Conservation (phyloP, 2,797 vertebrate genomes). For the Acrossocheilus wenchowensis region DNA sequence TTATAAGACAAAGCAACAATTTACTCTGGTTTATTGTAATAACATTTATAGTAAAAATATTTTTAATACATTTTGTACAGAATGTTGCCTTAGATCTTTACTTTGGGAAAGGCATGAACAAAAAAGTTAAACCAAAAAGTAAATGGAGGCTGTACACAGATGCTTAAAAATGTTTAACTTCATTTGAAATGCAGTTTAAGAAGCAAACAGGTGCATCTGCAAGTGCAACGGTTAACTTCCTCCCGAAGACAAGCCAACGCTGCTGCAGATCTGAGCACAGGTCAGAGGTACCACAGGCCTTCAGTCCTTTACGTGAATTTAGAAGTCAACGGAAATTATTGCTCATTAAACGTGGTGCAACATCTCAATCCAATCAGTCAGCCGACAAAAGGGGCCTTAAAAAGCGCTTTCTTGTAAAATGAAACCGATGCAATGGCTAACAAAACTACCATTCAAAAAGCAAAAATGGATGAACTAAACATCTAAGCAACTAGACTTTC, state of each 20-base stretch:
- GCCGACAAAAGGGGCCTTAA: background rate
- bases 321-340: constrained; percentile 17
- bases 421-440: background rate
- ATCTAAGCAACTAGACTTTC: background rate
- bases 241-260: background rate
- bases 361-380: background rate
- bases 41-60: constrained; percentile 87
- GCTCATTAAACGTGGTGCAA: background rate
- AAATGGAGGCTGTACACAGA: constrained; percentile 61
- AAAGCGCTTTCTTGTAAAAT: background rate
- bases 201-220: background rate
- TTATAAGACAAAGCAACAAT: constrained; percentile 6
- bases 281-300: background rate
- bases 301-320: background rate
- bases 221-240: background rate
- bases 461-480: background rate
- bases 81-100: constrained; percentile 69
- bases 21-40: constrained; percentile 59
- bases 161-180: constrained; percentile 48
- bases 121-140: constrained; percentile 46
- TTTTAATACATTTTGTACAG: constrained; percentile 85
- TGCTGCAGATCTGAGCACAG: background rate
- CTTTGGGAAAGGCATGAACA: constrained; percentile 55
- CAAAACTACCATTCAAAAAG: constrained; percentile 11
- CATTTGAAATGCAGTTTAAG: constrained; percentile 45